Conservation (phyloP, 2,797 vertebrate genomes). For the Neostethus bicornis region DNA sequence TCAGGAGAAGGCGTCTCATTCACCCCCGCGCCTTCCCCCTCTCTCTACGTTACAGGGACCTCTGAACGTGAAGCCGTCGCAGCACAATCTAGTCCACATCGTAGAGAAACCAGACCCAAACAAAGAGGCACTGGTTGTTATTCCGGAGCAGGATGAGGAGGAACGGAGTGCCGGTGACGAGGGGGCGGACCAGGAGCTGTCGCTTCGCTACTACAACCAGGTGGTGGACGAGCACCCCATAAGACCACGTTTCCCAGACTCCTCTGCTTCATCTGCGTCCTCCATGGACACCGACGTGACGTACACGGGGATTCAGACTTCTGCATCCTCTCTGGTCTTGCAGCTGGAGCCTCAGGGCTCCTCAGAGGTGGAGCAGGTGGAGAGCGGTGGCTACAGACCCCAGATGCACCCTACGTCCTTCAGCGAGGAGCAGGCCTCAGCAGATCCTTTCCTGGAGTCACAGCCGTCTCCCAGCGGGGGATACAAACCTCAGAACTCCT, state of each 20-base stretch:
- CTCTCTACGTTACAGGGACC: conserved; percentile 79
- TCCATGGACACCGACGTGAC: conserved; percentile 87
- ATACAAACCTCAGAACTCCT: conserved; percentile 90
- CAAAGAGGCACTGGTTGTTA: conserved; percentile 75
- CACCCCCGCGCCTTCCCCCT: no score
- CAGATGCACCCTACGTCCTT: conserved; percentile 51
- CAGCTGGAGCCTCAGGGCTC: conserved; percentile 80
- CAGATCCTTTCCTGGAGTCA: conserved; percentile 37
- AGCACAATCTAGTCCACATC: conserved; percentile 90
- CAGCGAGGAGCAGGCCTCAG: conserved; percentile 68
- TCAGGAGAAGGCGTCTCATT: no score
- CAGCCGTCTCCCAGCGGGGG: conserved; percentile 66
- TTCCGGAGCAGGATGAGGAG: conserved; percentile 76
- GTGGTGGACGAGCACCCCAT: conserved; percentile 81
- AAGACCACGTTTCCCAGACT: conserved; percentile 69
- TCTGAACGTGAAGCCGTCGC: conserved; percentile 90
- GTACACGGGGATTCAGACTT: conserved; percentile 93
- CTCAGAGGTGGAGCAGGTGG: no score
- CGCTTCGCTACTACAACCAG: conserved; percentile 80
- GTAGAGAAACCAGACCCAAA: conserved; percentile 79
- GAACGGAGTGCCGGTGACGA: conserved; percentile 76
- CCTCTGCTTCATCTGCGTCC: conserved; percentile 77
- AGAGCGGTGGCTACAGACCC: conserved; percentile 58
- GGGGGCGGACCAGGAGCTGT: conserved; percentile 72
- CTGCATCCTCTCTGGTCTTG: conserved; percentile 73